phyloP scores from a whole-genome alignment of 2,888 invertebrate genomes.

The Pimpla rufipes region DNA sequence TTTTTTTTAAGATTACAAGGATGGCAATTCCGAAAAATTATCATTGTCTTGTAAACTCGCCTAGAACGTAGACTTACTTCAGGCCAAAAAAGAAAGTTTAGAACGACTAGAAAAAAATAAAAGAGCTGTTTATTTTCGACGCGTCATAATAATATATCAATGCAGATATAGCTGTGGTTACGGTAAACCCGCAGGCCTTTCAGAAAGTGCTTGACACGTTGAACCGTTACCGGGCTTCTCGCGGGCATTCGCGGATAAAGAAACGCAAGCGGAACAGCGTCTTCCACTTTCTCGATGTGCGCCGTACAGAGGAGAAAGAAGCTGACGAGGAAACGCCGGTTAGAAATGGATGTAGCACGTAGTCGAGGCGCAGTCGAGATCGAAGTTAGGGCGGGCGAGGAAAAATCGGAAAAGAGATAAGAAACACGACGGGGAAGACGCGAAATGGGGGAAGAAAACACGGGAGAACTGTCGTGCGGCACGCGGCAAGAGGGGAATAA shows the following conservation, averaged over 20 bases:
- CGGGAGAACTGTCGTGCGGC: slow-evolving; percentile 8
- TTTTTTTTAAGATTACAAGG: too few species aligned
- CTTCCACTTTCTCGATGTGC: slow-evolving; percentile 32
- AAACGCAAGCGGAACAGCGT: slow-evolving; percentile 37
- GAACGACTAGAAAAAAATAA: too few species aligned
- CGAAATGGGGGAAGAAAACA: slow-evolving; percentile 19
- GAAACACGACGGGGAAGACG: slow-evolving; percentile 35
- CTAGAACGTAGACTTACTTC: too few species aligned
- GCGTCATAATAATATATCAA: too few species aligned
- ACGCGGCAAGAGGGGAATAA: slow-evolving; percentile 14
- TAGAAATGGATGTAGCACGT: not conserved
- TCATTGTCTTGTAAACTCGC: too few species aligned
- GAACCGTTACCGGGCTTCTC: slow-evolving; percentile 53
- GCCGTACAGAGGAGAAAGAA: slow-evolving; percentile 20
- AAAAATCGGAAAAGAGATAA: slow-evolving; percentile 42
- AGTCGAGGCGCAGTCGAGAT: slow-evolving; percentile 9
- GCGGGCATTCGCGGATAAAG: slow-evolving; percentile 39
- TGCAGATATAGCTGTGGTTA: slow-evolving; percentile 30
- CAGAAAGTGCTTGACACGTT: slow-evolving; percentile 63
- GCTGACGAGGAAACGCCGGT: slow-evolving; percentile 47
- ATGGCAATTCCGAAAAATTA: too few species aligned
- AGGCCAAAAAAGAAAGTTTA: too few species aligned
- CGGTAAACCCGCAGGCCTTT: slow-evolving; percentile 53
- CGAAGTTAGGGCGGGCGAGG: slow-evolving; percentile 37
- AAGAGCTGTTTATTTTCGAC: too few species aligned